phyloP scores from a whole-genome alignment of 2,888 invertebrate genomes.

The Eupithecia subfuscata region DNA sequence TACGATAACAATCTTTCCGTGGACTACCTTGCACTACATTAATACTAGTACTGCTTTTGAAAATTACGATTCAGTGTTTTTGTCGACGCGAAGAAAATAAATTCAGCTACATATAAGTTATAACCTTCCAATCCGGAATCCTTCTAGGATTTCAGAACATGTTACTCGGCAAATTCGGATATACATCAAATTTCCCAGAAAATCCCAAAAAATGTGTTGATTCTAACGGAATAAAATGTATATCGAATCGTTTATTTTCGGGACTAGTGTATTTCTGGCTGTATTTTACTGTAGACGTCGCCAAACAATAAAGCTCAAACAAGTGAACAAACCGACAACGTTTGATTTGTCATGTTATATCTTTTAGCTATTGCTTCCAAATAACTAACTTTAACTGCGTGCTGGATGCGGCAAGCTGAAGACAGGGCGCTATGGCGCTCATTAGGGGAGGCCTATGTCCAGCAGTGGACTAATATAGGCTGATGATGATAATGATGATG shows the following conservation, averaged over 20 bases:
- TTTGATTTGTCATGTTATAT: neutral
- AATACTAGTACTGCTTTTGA: neutral
- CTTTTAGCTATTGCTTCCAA: neutral
- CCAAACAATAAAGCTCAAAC: neutral
- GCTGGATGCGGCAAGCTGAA: no score
- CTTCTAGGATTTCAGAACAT: neutral
- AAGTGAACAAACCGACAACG: neutral
- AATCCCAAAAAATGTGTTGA: constrained; percentile 53
- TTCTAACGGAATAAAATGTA: constrained; percentile 59
- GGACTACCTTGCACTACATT: no score
- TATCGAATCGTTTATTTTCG: constrained; percentile 44
- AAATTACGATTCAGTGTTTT: neutral
- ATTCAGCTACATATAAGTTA: neutral
- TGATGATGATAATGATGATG: no score
- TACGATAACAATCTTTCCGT: no score
- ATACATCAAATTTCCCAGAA: constrained; percentile 54
- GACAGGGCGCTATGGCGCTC: no score
- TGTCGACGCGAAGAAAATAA: neutral
- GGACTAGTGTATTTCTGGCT: constrained; percentile 43
- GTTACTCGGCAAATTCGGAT: constrained; percentile 44
- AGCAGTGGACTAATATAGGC: no score
- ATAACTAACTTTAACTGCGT: no score
- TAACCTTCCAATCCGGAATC: neutral
- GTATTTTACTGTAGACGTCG: neutral
- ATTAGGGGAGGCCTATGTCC: no score